phyloP scores from a whole-genome alignment of 2,888 invertebrate genomes.

The Sinelater perroti region DNA sequence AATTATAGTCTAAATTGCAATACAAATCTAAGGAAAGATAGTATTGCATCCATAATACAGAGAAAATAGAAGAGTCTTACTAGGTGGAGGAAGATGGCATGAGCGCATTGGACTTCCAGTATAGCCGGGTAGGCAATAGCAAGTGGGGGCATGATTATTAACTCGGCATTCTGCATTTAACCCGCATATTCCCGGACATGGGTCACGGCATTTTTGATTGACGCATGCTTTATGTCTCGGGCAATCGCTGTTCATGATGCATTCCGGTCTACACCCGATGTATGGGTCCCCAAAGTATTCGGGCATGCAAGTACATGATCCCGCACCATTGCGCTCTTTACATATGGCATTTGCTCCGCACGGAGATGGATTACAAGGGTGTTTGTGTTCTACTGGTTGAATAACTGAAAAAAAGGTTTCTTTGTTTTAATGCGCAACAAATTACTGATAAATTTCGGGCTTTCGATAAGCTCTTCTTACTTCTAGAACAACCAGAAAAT shows the following conservation, averaged over 20 bases:
- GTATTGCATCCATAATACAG: constrained; percentile 5
- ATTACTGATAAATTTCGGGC: no score
- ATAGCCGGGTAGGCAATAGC: constrained; percentile 76
- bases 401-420: constrained; percentile 67
- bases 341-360: constrained; percentile 89
- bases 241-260: constrained; percentile 88
- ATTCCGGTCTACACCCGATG: constrained; percentile 86
- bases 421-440: no score
- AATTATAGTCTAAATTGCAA: neutral
- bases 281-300: constrained; percentile 90
- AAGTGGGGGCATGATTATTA: constrained; percentile 82
- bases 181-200: constrained; percentile 84
- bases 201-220: constrained; percentile 85
- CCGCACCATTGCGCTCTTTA: constrained; percentile 80
- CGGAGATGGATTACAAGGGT: constrained; percentile 84
- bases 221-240: constrained; percentile 78
- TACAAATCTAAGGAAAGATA: neutral
- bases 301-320: constrained; percentile 82
- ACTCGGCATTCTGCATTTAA: constrained; percentile 85
- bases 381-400: constrained; percentile 64
- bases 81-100: constrained; percentile 68
- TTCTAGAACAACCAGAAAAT: constrained; percentile 74
- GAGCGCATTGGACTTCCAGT: constrained; percentile 82
- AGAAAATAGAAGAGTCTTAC: constrained; percentile 53
- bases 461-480: no score